Conservation (phyloP, 2,113 vertebrate species). For the Anhinga rufa region DNA sequence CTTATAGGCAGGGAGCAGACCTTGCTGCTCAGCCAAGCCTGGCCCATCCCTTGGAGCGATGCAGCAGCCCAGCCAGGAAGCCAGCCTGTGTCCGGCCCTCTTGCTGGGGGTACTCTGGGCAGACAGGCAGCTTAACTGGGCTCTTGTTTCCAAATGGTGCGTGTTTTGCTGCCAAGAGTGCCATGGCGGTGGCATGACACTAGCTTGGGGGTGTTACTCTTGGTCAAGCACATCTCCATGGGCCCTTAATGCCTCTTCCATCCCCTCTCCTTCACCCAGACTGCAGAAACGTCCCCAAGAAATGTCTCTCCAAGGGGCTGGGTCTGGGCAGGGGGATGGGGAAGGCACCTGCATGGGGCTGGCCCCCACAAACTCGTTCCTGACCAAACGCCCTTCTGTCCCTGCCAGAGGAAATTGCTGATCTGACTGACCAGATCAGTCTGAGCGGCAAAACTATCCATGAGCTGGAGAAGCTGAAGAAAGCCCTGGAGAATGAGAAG, state of each 20-base stretch:
- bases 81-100: not conserved
- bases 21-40: not conserved
- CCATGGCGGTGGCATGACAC: not conserved
- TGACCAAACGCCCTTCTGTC: not conserved
- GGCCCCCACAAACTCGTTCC: not conserved
- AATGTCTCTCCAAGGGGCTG: not conserved
- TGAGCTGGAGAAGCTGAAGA: conserved; percentile 94
- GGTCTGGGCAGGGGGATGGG: not conserved
- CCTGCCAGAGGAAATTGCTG: conserved; percentile 86
- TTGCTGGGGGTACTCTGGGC: not conserved
- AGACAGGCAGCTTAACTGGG: not conserved
- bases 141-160: too few species aligned
- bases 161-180: rapidly evolving
- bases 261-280: not conserved
- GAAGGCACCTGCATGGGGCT: rapidly evolving
- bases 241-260: not conserved
- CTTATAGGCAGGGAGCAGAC: not conserved
- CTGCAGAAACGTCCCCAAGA: not conserved
- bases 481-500: conserved; percentile 87
- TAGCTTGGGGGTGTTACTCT: not conserved
- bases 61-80: not conserved
- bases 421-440: conserved; percentile 89
- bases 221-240: not conserved
- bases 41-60: not conserved
- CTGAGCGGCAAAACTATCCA: conserved; percentile 87